Percentiles rank a stretch among this genome's conserved stretches.
phyloP scores from a whole-genome alignment of 2,888 invertebrate genomes.

The Sminthurides aquaticus region DNA sequence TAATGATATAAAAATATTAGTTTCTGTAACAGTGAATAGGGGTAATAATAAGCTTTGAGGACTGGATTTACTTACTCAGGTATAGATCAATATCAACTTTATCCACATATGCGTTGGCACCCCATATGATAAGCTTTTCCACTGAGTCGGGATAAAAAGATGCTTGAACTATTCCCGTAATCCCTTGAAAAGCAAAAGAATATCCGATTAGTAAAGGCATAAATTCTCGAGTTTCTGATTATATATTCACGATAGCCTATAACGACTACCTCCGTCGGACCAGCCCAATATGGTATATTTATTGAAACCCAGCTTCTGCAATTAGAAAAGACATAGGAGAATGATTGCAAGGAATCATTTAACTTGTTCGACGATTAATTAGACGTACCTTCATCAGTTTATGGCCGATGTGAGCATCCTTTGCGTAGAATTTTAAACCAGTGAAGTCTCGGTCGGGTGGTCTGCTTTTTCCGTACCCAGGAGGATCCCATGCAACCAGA shows the following conservation, averaged over 20 bases:
- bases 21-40: slow-evolving; percentile 49
- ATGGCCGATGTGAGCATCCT: slow-evolving; percentile 65
- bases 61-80: slow-evolving; percentile 13
- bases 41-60: background rate
- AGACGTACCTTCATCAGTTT: slow-evolving; percentile 63
- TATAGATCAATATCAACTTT: slow-evolving; percentile 19
- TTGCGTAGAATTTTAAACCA: slow-evolving; percentile 58
- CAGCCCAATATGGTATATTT: slow-evolving; percentile 75
- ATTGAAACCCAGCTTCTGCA: slow-evolving; percentile 56
- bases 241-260: too few species aligned
- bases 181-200: slow-evolving; percentile 47
- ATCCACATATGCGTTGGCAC: slow-evolving; percentile 60
- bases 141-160: slow-evolving; percentile 61
- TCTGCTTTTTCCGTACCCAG: slow-evolving; percentile 75
- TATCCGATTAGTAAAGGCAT: too few species aligned
- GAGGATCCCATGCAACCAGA: slow-evolving; percentile 64
- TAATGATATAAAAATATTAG: slow-evolving; percentile 53
- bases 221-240: too few species aligned
- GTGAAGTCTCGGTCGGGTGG: slow-evolving; percentile 68
- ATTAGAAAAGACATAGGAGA: too few species aligned
- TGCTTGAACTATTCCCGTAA: slow-evolving; percentile 67
- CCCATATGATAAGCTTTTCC: slow-evolving; percentile 68
- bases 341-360: too few species aligned
- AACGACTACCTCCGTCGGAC: slow-evolving; percentile 74
- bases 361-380: background rate